These are phyloP conservation scores for Rhagoletis zephyria DNA, from an alignment of 1,140 invertebrate genomes.

Conservation along the genomic window DNA sequence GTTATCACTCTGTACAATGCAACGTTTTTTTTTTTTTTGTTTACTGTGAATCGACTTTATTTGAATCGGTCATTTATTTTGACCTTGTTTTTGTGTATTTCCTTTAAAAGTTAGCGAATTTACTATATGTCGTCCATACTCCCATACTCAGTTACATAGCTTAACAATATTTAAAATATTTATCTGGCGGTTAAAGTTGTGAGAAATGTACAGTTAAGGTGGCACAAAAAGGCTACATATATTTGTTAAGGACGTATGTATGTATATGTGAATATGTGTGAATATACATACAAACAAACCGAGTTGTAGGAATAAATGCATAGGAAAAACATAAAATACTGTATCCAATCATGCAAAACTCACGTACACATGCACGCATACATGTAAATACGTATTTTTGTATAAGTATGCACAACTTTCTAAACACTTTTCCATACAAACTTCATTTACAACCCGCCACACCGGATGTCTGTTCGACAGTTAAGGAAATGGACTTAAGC, in stretches of 20 bases:
- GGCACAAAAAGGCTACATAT: not conserved
- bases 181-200: not conserved
- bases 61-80: not conserved
- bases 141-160: not conserved
- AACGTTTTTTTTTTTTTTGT: no score
- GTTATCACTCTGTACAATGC: not conserved
- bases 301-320: not conserved
- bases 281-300: no score
- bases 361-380: not conserved
- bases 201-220: not conserved
- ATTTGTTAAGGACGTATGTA: not conserved
- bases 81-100: not conserved
- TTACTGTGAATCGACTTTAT: no score
- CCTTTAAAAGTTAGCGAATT: not conserved
- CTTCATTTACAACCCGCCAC: not conserved
- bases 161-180: slow-evolving; percentile 13
- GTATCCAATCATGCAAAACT: not conserved
- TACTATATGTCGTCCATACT: not conserved
- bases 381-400: not conserved
- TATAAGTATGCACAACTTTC: not conserved
- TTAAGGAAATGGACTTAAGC: slow-evolving; percentile 73
- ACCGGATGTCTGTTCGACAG: slow-evolving; percentile 71
- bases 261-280: not conserved
- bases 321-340: not conserved
- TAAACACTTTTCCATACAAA: not conserved